Evolutionary conservation across 2,888 invertebrate species (phyloP).

Genomic region (Drosophila mimica): DNA sequence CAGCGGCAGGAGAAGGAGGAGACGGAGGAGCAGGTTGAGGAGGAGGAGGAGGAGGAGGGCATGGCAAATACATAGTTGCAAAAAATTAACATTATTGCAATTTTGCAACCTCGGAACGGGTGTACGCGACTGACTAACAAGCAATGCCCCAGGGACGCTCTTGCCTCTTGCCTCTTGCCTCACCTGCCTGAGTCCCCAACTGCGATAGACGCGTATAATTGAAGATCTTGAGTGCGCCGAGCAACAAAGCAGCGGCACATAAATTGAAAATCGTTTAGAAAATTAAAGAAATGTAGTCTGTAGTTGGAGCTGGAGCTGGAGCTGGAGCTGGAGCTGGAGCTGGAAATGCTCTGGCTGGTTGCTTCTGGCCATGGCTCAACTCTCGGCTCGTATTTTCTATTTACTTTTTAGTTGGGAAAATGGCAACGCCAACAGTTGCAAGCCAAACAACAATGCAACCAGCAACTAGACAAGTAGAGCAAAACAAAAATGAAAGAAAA

Average conservation of each 20-base stretch:
- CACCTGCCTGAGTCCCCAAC: constrained; percentile 29
- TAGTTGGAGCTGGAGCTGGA: constrained; percentile 17
- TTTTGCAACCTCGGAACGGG: constrained; percentile 51
- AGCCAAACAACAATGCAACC: constrained; percentile 32
- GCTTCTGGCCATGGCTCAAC: constrained; percentile 44
- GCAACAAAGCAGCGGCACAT: constrained; percentile 34
- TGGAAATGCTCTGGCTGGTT: constrained; percentile 1
- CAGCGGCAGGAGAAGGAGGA: constrained; percentile 4
- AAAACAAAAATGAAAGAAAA: constrained; percentile 54
- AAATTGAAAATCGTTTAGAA: constrained; percentile 72
- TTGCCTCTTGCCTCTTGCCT: constrained; percentile 2
- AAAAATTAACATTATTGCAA: constrained; percentile 76
- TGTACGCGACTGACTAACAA: constrained; percentile 51
- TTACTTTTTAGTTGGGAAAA: constrained; percentile 47
- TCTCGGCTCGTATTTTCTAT: constrained; percentile 55
- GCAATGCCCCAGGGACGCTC: constrained; percentile 52
- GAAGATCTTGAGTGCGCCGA: constrained; percentile 47
- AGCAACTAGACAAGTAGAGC: constrained; percentile 51
- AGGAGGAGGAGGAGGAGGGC: not conserved
- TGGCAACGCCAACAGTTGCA: constrained; percentile 62
- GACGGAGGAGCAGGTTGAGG: not conserved
- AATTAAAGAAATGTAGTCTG: constrained; percentile 64
- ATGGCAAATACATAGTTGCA: constrained; percentile 65
- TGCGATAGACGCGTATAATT: constrained; percentile 49
- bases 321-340: not conserved